Base-by-base conservation (phyloP, 2,888 invertebrate genomes). In the Aphrophora alni region DNA sequence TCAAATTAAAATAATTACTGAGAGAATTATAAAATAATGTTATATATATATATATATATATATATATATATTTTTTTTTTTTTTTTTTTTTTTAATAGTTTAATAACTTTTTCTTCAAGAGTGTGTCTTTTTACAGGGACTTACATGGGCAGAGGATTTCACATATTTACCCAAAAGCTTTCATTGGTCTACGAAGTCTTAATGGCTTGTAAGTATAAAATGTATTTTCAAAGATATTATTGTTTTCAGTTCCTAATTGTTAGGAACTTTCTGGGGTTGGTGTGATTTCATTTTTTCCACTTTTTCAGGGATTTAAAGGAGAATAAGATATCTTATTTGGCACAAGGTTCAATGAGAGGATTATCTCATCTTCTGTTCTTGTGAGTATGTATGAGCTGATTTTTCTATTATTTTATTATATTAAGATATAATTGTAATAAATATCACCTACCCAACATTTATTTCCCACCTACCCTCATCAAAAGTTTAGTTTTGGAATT, bases 311-410 rank as follows among this genome's bases (percentile, higher is more conserved):
- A 86, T 77, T 78, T 86, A n/a, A 85, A 85, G 5, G 77, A 83
- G 27, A 86, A 86, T 75, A 78, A 82, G 38, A 84, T 86, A n/a
- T 75, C 83, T 12, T 82, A 80, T 38, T 80, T 86, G 24, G 75
- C 82, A n/a, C 86, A 86, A 73, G 85, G 85, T 10, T 83, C 85
- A n/a, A 84, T 86, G 68, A 84, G 84, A 17, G 86, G 86, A 27
- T 84, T 86, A 84, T 85, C 85, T 12, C 83, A 82, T 44, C 81
- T 86, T 26, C 81, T 84, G 51, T 84, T 83, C 81, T 80, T 86
- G 86, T 86, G 75, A 85, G 86, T 86, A 85, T 74, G 83, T 84
- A 83, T 82, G 82, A 83, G 83, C 79, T 81, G 76, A 73, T 25
- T 73, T n/a, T 73, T 2, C 14, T 38, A 33, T n/a, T 17, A 7